phyloP scores from a whole-genome alignment of 2,888 invertebrate genomes.

The Dolichomitus sp. region DNA sequence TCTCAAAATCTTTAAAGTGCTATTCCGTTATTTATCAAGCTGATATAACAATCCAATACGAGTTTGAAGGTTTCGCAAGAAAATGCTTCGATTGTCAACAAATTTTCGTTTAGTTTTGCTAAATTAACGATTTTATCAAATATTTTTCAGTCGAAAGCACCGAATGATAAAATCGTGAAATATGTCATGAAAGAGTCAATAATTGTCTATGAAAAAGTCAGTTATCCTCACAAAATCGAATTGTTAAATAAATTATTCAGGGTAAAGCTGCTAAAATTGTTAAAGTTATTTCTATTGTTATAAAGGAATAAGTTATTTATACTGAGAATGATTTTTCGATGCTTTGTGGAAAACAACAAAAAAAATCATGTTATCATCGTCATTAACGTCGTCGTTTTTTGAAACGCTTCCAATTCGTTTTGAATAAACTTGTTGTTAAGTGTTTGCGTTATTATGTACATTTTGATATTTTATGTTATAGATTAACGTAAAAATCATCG shows the following conservation, averaged over 20 bases:
- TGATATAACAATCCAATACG: not conserved
- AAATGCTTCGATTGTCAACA: not conserved
- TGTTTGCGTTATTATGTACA: not conserved
- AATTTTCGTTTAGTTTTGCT: not conserved
- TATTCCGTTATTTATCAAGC: not conserved
- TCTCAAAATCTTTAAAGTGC: not conserved
- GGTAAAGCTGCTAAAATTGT: no score
- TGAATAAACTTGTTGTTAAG: not conserved
- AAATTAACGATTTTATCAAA: not conserved
- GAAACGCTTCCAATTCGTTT: not conserved
- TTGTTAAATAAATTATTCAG: no score
- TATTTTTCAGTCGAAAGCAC: not conserved
- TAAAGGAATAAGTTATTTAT: not conserved
- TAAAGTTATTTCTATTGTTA: no score
- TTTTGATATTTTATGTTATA: not conserved
- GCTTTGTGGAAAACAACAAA: not conserved
- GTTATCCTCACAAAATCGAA: no score
- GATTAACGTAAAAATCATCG: not conserved
- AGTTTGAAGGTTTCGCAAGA: not conserved
- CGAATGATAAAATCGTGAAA: not conserved
- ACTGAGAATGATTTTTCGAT: not conserved
- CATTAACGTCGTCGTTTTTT: not conserved
- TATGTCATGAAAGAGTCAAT: not conserved
- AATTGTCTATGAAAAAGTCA: no score
- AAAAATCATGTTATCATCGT: slow-evolving; percentile 8